These are phyloP conservation scores for Corynorhinus townsendii DNA, from an alignment of 2,113 vertebrate genomes.

Conservation along the genomic window DNA sequence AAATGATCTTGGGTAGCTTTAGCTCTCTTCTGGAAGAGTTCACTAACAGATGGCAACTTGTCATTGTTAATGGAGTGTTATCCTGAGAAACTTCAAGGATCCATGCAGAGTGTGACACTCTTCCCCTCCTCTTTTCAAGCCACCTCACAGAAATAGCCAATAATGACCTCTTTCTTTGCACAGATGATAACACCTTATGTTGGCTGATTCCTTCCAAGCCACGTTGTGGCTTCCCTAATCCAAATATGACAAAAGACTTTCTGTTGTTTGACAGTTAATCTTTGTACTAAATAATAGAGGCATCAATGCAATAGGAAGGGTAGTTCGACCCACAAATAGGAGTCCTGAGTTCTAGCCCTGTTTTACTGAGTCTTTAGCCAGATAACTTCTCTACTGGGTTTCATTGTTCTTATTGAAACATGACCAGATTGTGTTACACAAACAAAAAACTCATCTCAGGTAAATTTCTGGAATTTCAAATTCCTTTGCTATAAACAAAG, in stretches of 20 bases:
- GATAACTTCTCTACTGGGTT: not conserved
- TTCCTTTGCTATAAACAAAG: not conserved
- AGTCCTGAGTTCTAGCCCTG: not conserved
- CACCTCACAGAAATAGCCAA: constrained; percentile 74
- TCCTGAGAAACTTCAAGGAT: constrained; percentile 68
- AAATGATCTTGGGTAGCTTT: constrained; percentile 71
- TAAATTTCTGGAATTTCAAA: not conserved
- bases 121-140: constrained; percentile 70
- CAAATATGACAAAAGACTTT: constrained; percentile 68
- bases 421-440: not conserved
- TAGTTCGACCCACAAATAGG: not conserved
- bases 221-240: constrained; percentile 21
- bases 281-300: constrained; percentile 35
- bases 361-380: not conserved
- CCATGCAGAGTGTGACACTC: constrained; percentile 65
- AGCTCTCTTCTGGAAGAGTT: constrained; percentile 74
- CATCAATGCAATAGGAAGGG: not conserved
- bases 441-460: not conserved
- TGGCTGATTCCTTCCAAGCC: constrained; percentile 77
- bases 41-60: constrained; percentile 79
- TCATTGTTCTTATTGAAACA: not conserved
- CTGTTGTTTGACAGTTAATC: constrained; percentile 71
- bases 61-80: constrained; percentile 75
- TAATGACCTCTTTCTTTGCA: constrained; percentile 74
- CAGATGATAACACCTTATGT: constrained; percentile 79